A percentile compares a stretch with the other conserved stretches of the same genome.
Evolutionary conservation across 2,888 invertebrate species (phyloP).

Genomic region (Ceramica pisi): DNA sequence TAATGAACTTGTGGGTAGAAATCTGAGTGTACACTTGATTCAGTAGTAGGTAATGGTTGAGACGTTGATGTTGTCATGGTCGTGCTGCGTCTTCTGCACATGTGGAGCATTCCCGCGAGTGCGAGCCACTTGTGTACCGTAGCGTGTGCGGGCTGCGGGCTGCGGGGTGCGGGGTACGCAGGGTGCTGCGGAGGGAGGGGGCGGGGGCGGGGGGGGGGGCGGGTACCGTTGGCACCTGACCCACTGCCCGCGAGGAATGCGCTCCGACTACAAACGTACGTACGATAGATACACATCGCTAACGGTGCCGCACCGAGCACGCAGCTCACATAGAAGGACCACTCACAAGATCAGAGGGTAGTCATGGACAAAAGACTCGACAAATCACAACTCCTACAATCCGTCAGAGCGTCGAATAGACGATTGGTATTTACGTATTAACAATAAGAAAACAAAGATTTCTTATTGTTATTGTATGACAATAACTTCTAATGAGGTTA

Average conservation of each 20-base stretch:
- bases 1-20: not conserved
- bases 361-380: not conserved
- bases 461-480: not conserved
- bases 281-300: slow-evolving; percentile 43
- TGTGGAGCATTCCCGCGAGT: slow-evolving; percentile 17
- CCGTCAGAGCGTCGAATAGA: not conserved
- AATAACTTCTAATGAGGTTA: too few species aligned
- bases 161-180: slow-evolving; percentile 15
- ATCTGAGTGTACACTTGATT: not conserved
- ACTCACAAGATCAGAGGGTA: not conserved
- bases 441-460: too few species aligned
- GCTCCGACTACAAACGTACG: slow-evolving; percentile 56
- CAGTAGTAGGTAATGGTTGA: not conserved
- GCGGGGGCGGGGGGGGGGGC: slow-evolving; percentile 68
- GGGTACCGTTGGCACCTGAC: slow-evolving; percentile 81
- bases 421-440: not conserved
- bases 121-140: slow-evolving; percentile 56
- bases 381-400: not conserved
- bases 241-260: slow-evolving; percentile 74
- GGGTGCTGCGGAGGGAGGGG: slow-evolving; percentile 38
- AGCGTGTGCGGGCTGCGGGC: slow-evolving; percentile 43
- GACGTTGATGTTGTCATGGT: not conserved
- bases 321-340: slow-evolving; percentile 20
- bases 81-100: slow-evolving; percentile 2
- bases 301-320: slow-evolving; percentile 48